phyloP scores from a whole-genome alignment of 2,113 vertebrate species.

The Cepphus grylle region DNA sequence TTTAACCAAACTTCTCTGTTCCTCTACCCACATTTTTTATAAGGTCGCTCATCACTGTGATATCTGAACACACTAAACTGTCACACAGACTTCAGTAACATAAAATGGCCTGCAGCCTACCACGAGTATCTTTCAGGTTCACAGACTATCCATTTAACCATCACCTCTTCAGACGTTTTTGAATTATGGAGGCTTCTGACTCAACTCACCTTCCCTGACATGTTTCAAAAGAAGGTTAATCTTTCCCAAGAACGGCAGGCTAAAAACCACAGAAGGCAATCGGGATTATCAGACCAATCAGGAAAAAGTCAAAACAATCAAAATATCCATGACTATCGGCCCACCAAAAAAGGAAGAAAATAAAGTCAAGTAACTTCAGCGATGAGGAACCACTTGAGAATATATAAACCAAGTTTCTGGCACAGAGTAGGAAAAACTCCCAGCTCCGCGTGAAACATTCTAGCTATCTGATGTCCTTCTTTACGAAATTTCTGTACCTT shows the following conservation, averaged over 20 bases:
- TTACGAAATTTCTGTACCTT: not conserved
- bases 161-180: not conserved
- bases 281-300: not conserved
- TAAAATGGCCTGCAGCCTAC: not conserved
- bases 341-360: not conserved
- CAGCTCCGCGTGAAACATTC: not conserved
- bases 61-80: not conserved
- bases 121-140: not conserved
- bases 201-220: not conserved
- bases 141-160: not conserved
- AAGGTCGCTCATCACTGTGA: not conserved
- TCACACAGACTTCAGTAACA: not conserved
- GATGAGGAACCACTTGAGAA: not conserved
- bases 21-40: not conserved
- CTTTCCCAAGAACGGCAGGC: not conserved
- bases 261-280: not conserved
- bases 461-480: not conserved
- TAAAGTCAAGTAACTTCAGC: not conserved
- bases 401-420: not conserved
- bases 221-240: not conserved
- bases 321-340: rapidly evolving
- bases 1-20: not conserved
- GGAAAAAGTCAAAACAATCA: not conserved
- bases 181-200: not conserved
- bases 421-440: not conserved